These are phyloP conservation scores for Falco punctatus DNA, from an alignment of 2,113 vertebrate genomes.

Conservation along the genomic window DNA sequence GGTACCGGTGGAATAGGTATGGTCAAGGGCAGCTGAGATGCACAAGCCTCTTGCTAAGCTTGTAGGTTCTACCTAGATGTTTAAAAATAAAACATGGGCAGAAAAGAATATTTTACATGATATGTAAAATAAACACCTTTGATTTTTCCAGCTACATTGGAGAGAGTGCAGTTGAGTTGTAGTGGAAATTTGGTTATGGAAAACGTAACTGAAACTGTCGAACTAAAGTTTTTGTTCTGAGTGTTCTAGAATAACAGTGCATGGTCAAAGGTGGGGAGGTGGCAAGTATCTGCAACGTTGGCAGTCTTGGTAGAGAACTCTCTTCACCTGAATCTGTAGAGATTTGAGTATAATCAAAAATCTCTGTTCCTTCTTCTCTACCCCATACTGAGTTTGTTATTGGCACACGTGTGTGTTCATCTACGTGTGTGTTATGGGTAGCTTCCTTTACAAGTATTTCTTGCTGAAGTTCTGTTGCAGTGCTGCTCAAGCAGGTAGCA, in stretches of 20 bases:
- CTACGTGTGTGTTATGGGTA: not conserved
- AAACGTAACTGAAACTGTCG: not conserved
- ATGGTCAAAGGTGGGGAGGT: not conserved
- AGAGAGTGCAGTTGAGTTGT: not conserved
- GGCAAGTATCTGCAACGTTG: fast-evolving
- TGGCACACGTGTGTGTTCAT: no score
- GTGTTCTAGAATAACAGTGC: not conserved
- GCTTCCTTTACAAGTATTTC: not conserved
- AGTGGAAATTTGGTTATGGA: not conserved
- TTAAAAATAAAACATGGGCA: not conserved
- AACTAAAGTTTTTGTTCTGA: no score
- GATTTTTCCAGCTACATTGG: not conserved
- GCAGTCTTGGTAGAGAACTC: no score
- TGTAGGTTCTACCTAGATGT: not conserved
- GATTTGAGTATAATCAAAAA: not conserved
- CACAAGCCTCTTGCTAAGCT: not conserved
- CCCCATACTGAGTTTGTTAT: fast-evolving
- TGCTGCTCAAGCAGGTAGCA: not conserved
- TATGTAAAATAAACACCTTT: not conserved
- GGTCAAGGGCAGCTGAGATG: not conserved
- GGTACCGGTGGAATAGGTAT: fast-evolving
- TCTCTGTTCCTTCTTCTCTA: not conserved
- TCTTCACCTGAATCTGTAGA: not conserved
- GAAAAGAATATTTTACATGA: not conserved
- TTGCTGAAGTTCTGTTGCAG: no score